Conservation (phyloP, 35 echinoderm and acorn worm species). For the Heliocidaris tuberculata region DNA sequence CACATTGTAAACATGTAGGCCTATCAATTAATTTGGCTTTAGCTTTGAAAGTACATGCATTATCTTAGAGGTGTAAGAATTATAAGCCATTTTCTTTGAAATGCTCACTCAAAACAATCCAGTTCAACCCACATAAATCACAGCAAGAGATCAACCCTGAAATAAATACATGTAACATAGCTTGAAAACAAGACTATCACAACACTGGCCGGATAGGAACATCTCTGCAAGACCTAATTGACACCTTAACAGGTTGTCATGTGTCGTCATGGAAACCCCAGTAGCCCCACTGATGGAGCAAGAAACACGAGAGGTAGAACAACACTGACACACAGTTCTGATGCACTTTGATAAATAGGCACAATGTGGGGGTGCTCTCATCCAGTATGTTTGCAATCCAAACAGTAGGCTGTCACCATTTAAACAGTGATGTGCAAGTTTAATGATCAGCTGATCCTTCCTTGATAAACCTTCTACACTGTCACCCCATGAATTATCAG, state of each 20-base stretch:
- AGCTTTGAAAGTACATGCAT: too few relatives aligned
- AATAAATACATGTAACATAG: background rate
- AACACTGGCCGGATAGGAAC: background rate
- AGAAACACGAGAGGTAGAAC: background rate
- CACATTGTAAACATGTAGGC: too few relatives aligned
- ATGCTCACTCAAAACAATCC: background rate
- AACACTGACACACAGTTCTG: conserved; percentile 8
- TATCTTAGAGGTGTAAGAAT: too few relatives aligned
- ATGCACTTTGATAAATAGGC: background rate
- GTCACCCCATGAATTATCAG: background rate
- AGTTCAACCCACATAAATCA: background rate
- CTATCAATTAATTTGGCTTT: too few relatives aligned
- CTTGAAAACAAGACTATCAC: background rate
- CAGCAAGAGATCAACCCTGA: background rate
- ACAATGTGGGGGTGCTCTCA: background rate
- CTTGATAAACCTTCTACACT: background rate
- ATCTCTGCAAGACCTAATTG: conserved; percentile 9
- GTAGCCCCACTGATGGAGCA: background rate
- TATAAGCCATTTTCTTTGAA: too few relatives aligned
- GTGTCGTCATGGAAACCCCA: background rate
- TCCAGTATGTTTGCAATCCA: background rate
- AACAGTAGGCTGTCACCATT: conserved; percentile 1
- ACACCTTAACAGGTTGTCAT: conserved; percentile 16
- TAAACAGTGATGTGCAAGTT: background rate
- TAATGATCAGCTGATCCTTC: background rate